These are phyloP conservation scores for Neostethus bicornis DNA, from an alignment of 2,797 vertebrate genomes.

Conservation along the genomic window DNA sequence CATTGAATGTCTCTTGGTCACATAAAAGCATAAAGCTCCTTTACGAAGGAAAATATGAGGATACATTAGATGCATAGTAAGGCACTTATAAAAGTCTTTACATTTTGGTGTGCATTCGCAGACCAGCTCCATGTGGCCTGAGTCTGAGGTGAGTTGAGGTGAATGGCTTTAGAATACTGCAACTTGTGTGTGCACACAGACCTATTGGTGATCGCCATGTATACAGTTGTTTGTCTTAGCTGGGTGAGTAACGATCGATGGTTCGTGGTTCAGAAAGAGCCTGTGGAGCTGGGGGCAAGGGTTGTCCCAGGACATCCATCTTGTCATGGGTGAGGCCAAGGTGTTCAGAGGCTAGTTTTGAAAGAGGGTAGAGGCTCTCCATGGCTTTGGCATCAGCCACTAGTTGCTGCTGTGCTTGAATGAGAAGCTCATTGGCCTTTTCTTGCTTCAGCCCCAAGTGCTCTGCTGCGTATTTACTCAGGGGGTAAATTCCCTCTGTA, in stretches of 20 bases:
- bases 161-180: constrained; percentile 79
- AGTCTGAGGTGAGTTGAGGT: constrained; percentile 81
- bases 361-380: constrained; percentile 95
- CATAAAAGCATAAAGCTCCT: constrained; percentile 72
- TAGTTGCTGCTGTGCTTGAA: constrained; percentile 91
- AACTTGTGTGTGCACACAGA: constrained; percentile 67
- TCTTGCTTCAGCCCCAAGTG: constrained; percentile 96
- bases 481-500: constrained; percentile 92
- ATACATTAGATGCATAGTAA: constrained; percentile 78
- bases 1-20: constrained; percentile 72
- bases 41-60: constrained; percentile 63
- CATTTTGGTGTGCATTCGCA: constrained; percentile 66
- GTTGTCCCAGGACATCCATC: constrained; percentile 88
- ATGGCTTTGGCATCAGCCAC: constrained; percentile 92
- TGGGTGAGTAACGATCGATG: constrained; percentile 95
- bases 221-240: constrained; percentile 76
- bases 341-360: constrained; percentile 92
- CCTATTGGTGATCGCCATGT: constrained; percentile 52
- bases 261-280: constrained; percentile 84
- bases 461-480: constrained; percentile 93
- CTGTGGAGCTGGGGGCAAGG: constrained; percentile 84
- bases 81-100: constrained; percentile 78
- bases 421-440: constrained; percentile 88
- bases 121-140: constrained; percentile 66
- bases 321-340: constrained; percentile 93